phyloP scores from a whole-genome alignment of 2,797 vertebrate species.

The Myripristis jacobus region DNA sequence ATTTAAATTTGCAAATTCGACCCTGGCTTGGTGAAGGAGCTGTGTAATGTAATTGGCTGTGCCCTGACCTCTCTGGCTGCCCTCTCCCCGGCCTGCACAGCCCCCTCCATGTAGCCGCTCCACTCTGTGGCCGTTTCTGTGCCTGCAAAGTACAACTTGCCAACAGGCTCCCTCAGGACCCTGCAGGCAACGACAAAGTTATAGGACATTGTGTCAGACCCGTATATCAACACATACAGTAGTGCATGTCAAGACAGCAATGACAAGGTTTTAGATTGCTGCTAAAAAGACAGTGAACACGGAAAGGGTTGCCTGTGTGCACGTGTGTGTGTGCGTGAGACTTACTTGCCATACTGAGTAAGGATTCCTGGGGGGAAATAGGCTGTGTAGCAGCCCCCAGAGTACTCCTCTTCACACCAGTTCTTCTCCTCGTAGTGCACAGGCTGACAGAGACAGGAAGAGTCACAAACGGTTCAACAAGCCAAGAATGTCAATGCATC shows the following conservation, averaged over 20 bases:
- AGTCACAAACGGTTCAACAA: neutral
- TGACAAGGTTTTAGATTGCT: no score
- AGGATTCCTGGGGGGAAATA: constrained; percentile 96
- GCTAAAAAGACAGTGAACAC: no score
- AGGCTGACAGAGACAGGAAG: constrained; percentile 81
- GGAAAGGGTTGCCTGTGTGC: constrained; percentile 1
- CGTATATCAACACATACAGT: no score
- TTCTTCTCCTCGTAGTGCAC: constrained; percentile 99
- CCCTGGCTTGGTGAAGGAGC: neutral
- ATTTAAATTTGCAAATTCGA: no score
- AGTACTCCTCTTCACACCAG: constrained; percentile 99
- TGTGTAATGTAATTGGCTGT: neutral
- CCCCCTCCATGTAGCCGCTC: constrained; percentile 99
- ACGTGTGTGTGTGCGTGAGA: constrained; percentile 12
- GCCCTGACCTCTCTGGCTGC: constrained; percentile 92
- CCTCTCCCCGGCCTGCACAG: constrained; percentile 95
- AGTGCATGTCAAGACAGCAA: no score
- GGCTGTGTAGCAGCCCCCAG: constrained; percentile 95
- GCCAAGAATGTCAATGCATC: neutral
- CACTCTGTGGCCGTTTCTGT: constrained; percentile 97
- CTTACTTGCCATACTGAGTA: constrained; percentile 94
- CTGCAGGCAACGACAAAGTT: constrained; percentile 69
- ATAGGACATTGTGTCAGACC: neutral
- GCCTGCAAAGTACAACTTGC: constrained; percentile 92
- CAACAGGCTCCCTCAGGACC: constrained; percentile 91